Conservation (phyloP, 2,113 vertebrate genomes). For the Aix galericulata region DNA sequence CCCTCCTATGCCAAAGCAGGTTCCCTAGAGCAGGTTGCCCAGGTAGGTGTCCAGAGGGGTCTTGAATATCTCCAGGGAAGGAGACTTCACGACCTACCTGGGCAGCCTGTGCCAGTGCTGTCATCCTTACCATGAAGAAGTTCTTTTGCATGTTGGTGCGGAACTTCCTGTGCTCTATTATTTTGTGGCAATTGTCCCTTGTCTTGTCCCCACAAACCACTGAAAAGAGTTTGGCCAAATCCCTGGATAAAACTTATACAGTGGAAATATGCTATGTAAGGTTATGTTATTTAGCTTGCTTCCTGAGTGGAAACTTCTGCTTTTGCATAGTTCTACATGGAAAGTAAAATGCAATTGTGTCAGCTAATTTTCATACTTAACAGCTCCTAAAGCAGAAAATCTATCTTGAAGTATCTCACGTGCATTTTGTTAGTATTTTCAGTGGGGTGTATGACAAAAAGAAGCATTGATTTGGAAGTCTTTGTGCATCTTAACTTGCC, state of each 20-base stretch:
- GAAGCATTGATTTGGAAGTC: neutral
- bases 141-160: no score
- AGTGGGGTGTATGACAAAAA: neutral
- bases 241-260: neutral
- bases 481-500: neutral
- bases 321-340: constrained; percentile 1
- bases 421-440: neutral
- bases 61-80: no score
- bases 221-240: no score
- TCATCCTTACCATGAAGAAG: no score
- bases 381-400: constrained; percentile 6
- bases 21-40: no score
- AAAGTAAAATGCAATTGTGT: constrained; percentile 52
- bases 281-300: constrained; percentile 16
- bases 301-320: constrained; percentile 57
- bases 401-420: neutral
- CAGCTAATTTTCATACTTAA: neutral
- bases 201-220: no score
- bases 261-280: neutral
- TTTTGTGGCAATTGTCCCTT: no score
- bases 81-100: no score
- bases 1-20: no score
- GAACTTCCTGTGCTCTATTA: no score
- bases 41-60: no score
- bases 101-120: no score